phyloP scores from a whole-genome alignment of 2,113 vertebrate species.

The Reinhardtius hippoglossoides region DNA sequence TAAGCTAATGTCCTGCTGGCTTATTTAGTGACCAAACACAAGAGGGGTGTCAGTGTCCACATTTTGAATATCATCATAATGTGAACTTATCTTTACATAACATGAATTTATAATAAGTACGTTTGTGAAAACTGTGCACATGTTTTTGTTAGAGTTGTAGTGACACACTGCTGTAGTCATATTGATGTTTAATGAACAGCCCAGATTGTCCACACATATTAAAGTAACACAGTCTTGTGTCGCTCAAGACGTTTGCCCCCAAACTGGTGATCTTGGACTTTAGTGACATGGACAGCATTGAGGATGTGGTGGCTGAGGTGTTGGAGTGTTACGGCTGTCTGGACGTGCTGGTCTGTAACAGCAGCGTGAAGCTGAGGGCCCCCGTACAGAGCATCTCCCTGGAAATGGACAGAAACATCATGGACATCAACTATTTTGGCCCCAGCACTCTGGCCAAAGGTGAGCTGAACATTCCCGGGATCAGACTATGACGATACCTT shows the following conservation, averaged over 20 bases:
- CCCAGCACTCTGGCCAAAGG: constrained; percentile 94
- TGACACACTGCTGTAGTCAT: neutral
- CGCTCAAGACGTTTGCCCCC: constrained; percentile 90
- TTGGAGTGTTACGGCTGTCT: constrained; percentile 93
- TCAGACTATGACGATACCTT: neutral
- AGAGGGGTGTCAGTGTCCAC: too few relatives aligned
- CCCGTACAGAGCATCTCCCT: constrained; percentile 90
- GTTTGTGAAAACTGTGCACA: too few relatives aligned
- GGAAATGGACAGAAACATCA: constrained; percentile 93
- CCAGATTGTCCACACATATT: constrained; percentile 9
- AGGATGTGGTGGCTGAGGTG: constrained; percentile 88
- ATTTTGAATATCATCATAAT: too few relatives aligned
- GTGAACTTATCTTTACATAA: too few relatives aligned
- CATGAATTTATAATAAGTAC: too few relatives aligned
- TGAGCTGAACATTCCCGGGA: constrained; percentile 51
- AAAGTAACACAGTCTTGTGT: constrained; percentile 35
- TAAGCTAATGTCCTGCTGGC: too few relatives aligned
- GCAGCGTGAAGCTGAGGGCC: constrained; percentile 93
- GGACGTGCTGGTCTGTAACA: constrained; percentile 92
- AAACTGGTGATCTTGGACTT: constrained; percentile 94
- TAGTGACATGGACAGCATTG: constrained; percentile 88
- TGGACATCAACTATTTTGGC: constrained; percentile 97
- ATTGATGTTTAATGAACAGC: neutral
- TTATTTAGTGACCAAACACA: too few relatives aligned
- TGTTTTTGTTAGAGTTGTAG: too few relatives aligned